phyloP scores from a whole-genome alignment of 2,888 invertebrate genomes.

The Synergus japonicus region DNA sequence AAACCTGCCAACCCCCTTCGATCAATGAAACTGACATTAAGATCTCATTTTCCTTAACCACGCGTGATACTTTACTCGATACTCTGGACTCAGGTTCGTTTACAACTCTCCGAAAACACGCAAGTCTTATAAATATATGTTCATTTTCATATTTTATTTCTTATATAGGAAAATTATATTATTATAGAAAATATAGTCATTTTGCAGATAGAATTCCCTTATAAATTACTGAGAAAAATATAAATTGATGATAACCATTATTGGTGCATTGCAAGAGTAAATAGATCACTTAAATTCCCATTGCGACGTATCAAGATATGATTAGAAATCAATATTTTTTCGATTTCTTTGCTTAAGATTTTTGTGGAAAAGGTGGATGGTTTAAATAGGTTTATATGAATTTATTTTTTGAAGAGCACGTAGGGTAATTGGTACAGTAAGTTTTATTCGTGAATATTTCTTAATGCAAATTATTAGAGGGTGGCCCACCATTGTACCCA shows the following conservation, averaged over 20 bases:
- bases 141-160: too few species aligned
- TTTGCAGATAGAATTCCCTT: too few species aligned
- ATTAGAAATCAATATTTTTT: constrained; percentile 7
- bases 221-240: too few species aligned
- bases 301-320: neutral
- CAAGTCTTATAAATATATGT: neutral
- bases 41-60: constrained; percentile 38
- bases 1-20: constrained; percentile 44
- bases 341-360: neutral
- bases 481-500: too few species aligned
- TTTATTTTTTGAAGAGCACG: too few species aligned
- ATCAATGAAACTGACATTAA: constrained; percentile 57
- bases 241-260: neutral
- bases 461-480: too few species aligned
- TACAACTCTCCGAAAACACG: neutral
- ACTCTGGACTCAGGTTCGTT: neutral
- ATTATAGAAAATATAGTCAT: too few species aligned
- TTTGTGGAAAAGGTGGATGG: too few species aligned
- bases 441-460: too few species aligned
- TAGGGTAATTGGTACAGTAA: too few species aligned
- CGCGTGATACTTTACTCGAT: constrained; percentile 15
- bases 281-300: neutral
- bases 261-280: neutral
- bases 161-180: too few species aligned
- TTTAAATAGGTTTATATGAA: too few species aligned